Evolutionary conservation across 1,140 invertebrate genomes (phyloP), one percentile per base, ranked within the genome.

Genomic region (Atta texana): DNA sequence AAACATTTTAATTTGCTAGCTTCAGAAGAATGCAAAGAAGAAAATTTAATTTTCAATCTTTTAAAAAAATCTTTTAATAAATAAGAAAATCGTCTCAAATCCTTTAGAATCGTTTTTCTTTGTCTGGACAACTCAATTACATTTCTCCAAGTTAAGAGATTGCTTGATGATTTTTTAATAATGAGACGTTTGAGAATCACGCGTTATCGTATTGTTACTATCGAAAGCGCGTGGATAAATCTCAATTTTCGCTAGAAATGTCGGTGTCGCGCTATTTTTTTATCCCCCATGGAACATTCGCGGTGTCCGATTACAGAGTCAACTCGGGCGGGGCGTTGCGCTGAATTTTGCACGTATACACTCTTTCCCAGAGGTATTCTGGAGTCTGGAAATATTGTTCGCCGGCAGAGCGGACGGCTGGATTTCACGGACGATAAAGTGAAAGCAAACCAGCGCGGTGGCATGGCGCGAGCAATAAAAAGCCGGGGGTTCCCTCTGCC

Each of bases 401-500:
- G 34, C 53, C 55, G 24, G 12, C 24, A 24, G 21, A n/a, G 77
- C 63, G 49, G 68, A 59, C 80, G 55, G 69, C 16, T 74, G 80
- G 55, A 84, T 84, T 84, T 84, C 80, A 84, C 69, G 69, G 69
- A 57, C 80, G 80, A 84, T 84, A 84, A 84, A 84, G 80, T 84
- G 80, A 84, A 84, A 84, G 69, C 80, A 84, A 84, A 75, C 80
- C 51, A 66, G 49, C 57, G 39, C 64, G 51, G 51, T 28, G 34
- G 63, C 49, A 16, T 28, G 53, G 80, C 39, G 31, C 69, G 69
- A 75, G 69, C 69, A 84, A 84, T 84, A 84, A 84, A 84, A 84
- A 81, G 49, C 31, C 28, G 49, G n/a, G 2, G n/a, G 10, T 39
- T 16, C 3, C 34, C 55, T 16, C n/a, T 21, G 10, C 12, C n/a